Percentiles rank a stretch among this genome's conserved stretches.
These are phyloP conservation scores for Festucalex cinctus DNA, from an alignment of 2,113 vertebrate genomes.

Conservation along the genomic window DNA sequence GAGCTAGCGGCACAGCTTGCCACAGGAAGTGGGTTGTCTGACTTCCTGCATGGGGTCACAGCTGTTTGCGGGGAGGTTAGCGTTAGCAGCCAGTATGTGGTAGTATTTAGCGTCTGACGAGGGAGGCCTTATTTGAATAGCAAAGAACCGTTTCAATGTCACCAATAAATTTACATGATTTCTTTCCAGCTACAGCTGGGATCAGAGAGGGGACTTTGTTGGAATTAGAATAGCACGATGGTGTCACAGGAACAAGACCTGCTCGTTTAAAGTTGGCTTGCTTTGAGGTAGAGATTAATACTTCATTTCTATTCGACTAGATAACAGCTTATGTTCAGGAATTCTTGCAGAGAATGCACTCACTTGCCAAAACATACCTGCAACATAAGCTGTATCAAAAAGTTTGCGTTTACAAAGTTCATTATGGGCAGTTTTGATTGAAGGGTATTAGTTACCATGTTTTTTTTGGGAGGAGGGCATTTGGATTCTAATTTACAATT, in stretches of 20 bases:
- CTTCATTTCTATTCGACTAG: background rate
- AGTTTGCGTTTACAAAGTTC: background rate
- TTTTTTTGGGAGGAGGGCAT: too few relatives aligned
- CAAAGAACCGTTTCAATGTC: constrained; percentile 78
- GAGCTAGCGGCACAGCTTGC: constrained; percentile 87
- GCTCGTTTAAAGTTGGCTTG: constrained; percentile 43
- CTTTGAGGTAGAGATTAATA: constrained; percentile 41
- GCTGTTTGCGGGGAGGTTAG: constrained; percentile 79
- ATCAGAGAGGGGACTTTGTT: constrained; percentile 63
- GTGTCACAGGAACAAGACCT: constrained; percentile 61
- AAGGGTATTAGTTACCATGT: too few relatives aligned
- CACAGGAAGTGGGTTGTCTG: constrained; percentile 81
- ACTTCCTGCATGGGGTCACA: constrained; percentile 87
- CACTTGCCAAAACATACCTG: background rate
- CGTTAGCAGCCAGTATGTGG: constrained; percentile 65
- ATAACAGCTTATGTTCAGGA: background rate
- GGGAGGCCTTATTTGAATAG: constrained; percentile 76
- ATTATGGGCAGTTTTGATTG: background rate
- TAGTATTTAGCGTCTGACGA: constrained; percentile 70
- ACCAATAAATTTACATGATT: constrained; percentile 80
- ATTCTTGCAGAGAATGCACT: background rate
- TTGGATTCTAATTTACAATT: too few relatives aligned
- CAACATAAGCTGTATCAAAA: background rate
- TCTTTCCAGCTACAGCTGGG: constrained; percentile 68
- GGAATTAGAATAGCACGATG: constrained; percentile 65